A percentile compares a stretch with the other conserved stretches of the same genome.
These are phyloP conservation scores for Paragorgia papillata DNA, from an alignment of 92 coral and sea anemone genomes.

Conservation along the genomic window DNA sequence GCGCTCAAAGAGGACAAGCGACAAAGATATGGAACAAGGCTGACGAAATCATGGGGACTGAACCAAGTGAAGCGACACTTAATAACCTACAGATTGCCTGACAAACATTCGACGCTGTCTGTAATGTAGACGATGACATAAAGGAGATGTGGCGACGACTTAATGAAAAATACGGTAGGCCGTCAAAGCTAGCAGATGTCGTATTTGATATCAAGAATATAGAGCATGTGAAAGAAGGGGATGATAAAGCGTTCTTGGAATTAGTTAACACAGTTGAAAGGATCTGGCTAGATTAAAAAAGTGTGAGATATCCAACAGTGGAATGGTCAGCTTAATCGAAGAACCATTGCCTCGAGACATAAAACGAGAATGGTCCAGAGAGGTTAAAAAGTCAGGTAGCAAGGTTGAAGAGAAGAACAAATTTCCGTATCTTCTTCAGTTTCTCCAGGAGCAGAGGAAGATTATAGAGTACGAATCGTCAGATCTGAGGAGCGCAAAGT, in stretches of 20 bases:
- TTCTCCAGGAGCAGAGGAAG: slow-evolving; percentile 51
- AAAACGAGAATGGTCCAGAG: slow-evolving; percentile 46
- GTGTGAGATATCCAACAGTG: slow-evolving; percentile 42
- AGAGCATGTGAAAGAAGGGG: slow-evolving; percentile 23
- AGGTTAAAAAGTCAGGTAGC: too few species aligned
- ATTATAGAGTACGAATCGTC: slow-evolving; percentile 51
- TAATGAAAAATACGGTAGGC: slow-evolving; percentile 46
- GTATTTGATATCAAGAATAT: slow-evolving; percentile 23
- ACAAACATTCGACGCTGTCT: background rate
- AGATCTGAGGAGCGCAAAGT: slow-evolving; percentile 31
- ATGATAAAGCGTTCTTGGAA: slow-evolving; percentile 19
- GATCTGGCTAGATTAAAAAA: slow-evolving; percentile 37
- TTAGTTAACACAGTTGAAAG: slow-evolving; percentile 25
- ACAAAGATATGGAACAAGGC: too few species aligned
- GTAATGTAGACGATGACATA: slow-evolving; percentile 39
- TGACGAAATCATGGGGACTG: too few species aligned
- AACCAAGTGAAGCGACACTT: too few species aligned
- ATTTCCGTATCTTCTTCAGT: slow-evolving; percentile 38
- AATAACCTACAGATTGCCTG: slow-evolving; percentile 16
- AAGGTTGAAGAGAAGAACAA: slow-evolving; percentile 32
- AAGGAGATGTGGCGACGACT: slow-evolving; percentile 55
- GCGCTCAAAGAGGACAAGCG: too few species aligned
- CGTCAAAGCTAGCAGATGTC: slow-evolving; percentile 31
- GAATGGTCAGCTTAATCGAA: slow-evolving; percentile 47
- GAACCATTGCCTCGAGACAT: slow-evolving; percentile 47